phyloP scores from a whole-genome alignment of 2,797 vertebrate genomes.

The Erpetoichthys calabaricus region DNA sequence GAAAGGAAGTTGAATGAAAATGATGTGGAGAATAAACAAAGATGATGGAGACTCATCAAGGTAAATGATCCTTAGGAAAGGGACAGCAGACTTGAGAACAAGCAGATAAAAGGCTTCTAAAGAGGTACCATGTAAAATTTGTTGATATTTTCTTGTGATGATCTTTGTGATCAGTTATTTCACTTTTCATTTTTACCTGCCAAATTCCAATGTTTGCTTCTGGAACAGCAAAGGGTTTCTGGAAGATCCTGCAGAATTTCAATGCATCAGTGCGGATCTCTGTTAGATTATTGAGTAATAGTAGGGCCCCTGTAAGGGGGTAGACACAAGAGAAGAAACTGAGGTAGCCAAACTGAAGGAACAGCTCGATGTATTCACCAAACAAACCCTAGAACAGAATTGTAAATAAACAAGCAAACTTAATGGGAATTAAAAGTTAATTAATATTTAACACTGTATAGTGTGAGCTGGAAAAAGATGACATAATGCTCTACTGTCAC shows the following conservation, averaged over 20 bases:
- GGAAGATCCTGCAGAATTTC: conserved; percentile 62
- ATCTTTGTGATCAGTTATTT: no score
- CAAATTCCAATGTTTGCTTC: conserved; percentile 55
- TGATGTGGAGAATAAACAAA: no score
- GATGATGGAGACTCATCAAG: no score
- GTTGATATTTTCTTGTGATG: no score
- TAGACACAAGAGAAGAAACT: conserved; percentile 68
- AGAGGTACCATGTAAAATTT: no score
- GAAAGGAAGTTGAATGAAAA: no score
- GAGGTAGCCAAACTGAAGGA: conserved; percentile 69
- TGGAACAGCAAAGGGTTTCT: conserved; percentile 52
- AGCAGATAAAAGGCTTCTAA: no score
- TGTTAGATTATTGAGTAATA: conserved; percentile 61
- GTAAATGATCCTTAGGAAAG: no score
- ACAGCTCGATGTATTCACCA: conserved; percentile 63
- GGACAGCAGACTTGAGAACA: no score
- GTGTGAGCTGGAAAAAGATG: no score
- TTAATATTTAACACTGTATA: no score
- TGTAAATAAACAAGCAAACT: background rate
- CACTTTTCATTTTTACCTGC: conserved; percentile 39
- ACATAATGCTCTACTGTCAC: no score
- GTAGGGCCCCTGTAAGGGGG: conserved; percentile 52
- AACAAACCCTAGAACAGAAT: conserved; percentile 48
- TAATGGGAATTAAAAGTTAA: background rate
- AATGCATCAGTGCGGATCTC: conserved; percentile 62